Base-by-base conservation (phyloP, 2,888 invertebrate genomes). In the Sisyra terminalis region DNA sequence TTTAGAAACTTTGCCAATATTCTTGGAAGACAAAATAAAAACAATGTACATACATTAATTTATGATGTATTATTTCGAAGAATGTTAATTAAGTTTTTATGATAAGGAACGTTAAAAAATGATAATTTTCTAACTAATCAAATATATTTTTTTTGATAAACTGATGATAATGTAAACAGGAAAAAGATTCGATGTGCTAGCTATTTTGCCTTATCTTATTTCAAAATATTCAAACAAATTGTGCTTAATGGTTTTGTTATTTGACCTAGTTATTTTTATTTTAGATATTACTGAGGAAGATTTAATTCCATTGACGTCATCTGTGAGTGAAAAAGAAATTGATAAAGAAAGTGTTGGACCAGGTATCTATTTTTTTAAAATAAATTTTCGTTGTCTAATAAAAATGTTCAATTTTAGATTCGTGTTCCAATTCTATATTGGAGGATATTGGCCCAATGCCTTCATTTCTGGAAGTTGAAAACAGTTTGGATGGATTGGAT, bases 361-460 rank as follows among this genome's bases (percentile, higher is more conserved):
- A 32, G 32, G 34, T 41, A 34, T 17, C 11, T 29, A 14, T 34
- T 34, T 3, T 14, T 34, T 34, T 3, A 34, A n/a, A 10, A 2
- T 34, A 10, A 9, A 9, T 7, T 6, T 13, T 32, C 13, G 9
- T 13, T 32, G 3, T 32, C 32, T 14, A n/a, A n/a, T n/a, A n/a
- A n/a, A n/a, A n/a, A n/a, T 39, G 11, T 14, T 29, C 16, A 16
- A 29, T 35, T 37, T 31, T 47, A 61, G 60, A 59, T 53, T 61
- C 61, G 10, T 50, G 55, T 16, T 56, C 59, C 39, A 58, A 54
- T 50, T 59, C 58, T 1, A 47, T 60, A 18, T 53, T 56, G 40
- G 58, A 55, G 46, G 60, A 59, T 8, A 50, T 60, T 40, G 53
- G 50, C 40, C 45, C 56, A 11, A 63, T 63, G 61, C 63, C 63